Conservation (phyloP, 2,888 invertebrate genomes). For the Odiellus spinosus region DNA sequence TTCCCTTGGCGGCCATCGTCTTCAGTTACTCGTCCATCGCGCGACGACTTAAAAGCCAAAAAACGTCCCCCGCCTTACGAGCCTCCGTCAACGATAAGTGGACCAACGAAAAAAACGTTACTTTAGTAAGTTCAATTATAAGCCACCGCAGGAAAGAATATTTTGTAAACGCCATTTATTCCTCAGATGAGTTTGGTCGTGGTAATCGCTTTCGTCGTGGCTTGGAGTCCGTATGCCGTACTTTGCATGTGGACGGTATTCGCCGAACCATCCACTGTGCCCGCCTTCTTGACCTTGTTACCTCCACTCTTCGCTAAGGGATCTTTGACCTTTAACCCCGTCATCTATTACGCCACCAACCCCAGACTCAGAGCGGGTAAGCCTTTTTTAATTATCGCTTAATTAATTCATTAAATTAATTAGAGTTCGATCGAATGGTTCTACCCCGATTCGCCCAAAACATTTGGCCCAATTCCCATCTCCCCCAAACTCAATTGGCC, state of each 20-base stretch:
- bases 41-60: conserved; percentile 14
- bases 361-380: conserved; percentile 11
- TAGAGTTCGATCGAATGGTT: too few species aligned
- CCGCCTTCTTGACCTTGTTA: conserved; percentile 23
- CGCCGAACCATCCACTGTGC: conserved; percentile 20
- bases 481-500: too few species aligned
- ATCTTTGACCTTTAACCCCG: conserved; percentile 24
- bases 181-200: conserved; percentile 24
- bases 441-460: too few species aligned
- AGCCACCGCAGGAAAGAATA: neutral
- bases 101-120: conserved; percentile 19
- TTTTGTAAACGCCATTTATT: neutral
- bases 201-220: conserved; percentile 20
- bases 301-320: conserved; percentile 27
- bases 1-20: conserved; percentile 18
- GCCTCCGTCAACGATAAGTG: conserved; percentile 15
- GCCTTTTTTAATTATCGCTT: too few species aligned
- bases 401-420: too few species aligned
- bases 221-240: conserved; percentile 26
- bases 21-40: conserved; percentile 12
- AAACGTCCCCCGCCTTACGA: conserved; percentile 19
- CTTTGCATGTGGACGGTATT: conserved; percentile 26
- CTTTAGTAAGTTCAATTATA: conserved; percentile 11
- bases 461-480: too few species aligned
- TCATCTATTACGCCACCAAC: conserved; percentile 23